A percentile compares a stretch with the other conserved stretches of the same genome.
These are phyloP conservation scores for Anguilla rostrata DNA, from an alignment of 2,113 vertebrate species.

Conservation along the genomic window DNA sequence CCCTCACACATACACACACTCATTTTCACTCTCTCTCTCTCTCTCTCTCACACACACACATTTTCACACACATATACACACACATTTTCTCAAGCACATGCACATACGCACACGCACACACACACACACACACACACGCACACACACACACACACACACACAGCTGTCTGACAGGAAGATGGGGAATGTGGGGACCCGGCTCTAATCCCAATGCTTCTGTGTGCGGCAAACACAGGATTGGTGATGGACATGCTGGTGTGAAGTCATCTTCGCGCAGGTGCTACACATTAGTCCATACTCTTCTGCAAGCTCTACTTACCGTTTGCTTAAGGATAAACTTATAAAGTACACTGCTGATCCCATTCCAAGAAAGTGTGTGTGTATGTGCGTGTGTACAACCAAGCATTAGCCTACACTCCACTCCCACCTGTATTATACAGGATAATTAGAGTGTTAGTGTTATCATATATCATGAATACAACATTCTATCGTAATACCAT, in stretches of 20 bases:
- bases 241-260: constrained; percentile 45
- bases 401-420: too few species aligned
- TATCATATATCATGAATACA: too few species aligned
- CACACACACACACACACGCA: constrained; percentile 17
- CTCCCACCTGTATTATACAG: too few species aligned
- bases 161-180: constrained; percentile 46
- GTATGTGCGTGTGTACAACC: background rate
- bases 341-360: background rate
- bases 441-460: too few species aligned
- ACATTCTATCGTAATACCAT: too few species aligned
- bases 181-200: constrained; percentile 70
- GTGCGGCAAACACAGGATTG: background rate
- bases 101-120: constrained; percentile 11
- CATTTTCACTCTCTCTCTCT: background rate
- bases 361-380: background rate
- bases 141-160: constrained; percentile 1
- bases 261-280: constrained; percentile 25
- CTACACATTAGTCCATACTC: background rate
- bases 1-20: background rate
- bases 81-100: background rate
- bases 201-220: constrained; percentile 56
- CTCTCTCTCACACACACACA: background rate
- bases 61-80: background rate
- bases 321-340: background rate
- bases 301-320: too few species aligned